Percentiles rank a stretch among this genome's conserved stretches.
Conservation (phyloP, 2,888 invertebrate species). For the Acrobeloides nanus region DNA sequence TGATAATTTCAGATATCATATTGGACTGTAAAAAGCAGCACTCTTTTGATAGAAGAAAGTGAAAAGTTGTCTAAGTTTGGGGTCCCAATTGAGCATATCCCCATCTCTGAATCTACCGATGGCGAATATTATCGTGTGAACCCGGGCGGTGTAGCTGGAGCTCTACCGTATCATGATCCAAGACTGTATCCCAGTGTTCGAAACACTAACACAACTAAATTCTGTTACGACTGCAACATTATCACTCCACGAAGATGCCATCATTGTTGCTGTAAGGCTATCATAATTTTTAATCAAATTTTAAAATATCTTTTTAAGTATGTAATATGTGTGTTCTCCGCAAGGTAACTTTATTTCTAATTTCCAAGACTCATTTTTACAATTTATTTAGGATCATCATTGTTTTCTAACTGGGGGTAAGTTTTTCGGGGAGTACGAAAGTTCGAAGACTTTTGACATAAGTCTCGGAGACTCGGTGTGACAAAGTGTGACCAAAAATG, state of each 20-base stretch:
- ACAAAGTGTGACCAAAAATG: too few relatives aligned
- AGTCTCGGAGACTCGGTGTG: too few relatives aligned
- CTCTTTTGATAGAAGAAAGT: slow-evolving; percentile 12
- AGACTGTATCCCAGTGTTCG: slow-evolving; percentile 10
- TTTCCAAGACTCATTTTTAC: too few relatives aligned
- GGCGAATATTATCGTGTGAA: slow-evolving; percentile 6
- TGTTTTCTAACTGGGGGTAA: slow-evolving; percentile 55
- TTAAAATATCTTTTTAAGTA: too few relatives aligned
- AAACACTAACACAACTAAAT: slow-evolving; percentile 23
- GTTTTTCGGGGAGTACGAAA: too few relatives aligned
- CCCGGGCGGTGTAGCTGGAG: slow-evolving; percentile 6
- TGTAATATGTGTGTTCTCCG: slow-evolving; percentile 55
- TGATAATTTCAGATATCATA: slow-evolving; percentile 22
- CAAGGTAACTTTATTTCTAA: too few relatives aligned
- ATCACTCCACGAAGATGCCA: slow-evolving; percentile 27
- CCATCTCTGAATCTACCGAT: neutral
- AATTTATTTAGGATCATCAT: slow-evolving; percentile 58
- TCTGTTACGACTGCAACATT: slow-evolving; percentile 38
- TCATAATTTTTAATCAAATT: slow-evolving; percentile 56
- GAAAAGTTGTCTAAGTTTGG: slow-evolving; percentile 3
- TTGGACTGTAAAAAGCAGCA: slow-evolving; percentile 30
- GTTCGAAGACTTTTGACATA: too few relatives aligned
- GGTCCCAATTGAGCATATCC: slow-evolving; percentile 9
- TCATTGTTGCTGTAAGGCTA: too few relatives aligned
- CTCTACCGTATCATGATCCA: slow-evolving; percentile 3